These are phyloP conservation scores for Protodeltote pygarga DNA, from an alignment of 2,888 invertebrate genomes.

Conservation along the genomic window DNA sequence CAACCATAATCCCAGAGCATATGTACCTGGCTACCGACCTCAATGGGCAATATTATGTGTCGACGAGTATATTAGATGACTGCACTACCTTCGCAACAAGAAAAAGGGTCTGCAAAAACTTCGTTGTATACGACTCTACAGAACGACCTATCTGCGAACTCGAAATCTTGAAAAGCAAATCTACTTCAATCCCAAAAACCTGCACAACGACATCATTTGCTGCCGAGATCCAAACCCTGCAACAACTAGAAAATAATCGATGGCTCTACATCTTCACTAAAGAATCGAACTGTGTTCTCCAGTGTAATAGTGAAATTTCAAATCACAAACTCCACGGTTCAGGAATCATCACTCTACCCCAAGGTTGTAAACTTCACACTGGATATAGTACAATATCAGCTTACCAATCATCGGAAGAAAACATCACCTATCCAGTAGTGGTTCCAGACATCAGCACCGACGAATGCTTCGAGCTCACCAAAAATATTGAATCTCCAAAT, in stretches of 20 bases:
- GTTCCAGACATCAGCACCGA: conserved; percentile 34
- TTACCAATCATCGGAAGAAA: conserved; percentile 19
- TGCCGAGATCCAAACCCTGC: conserved; percentile 42
- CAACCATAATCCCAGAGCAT: neutral
- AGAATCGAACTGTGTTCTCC: conserved; percentile 23
- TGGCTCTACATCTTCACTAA: conserved; percentile 36
- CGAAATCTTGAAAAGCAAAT: conserved; percentile 16
- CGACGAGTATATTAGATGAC: neutral
- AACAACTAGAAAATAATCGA: conserved; percentile 23
- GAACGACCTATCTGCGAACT: conserved; percentile 38
- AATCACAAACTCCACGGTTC: conserved; percentile 28
- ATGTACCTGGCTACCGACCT: neutral
- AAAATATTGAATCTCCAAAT: neutral
- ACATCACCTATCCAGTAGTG: conserved; percentile 31
- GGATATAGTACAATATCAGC: conserved; percentile 39
- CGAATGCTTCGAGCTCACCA: conserved; percentile 16
- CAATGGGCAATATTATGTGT: neutral
- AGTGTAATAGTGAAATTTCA: conserved; percentile 21
- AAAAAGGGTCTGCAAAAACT: conserved; percentile 32
- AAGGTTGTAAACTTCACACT: conserved; percentile 37
- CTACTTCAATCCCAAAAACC: conserved; percentile 22
- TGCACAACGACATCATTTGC: conserved; percentile 37
- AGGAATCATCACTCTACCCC: conserved; percentile 26
- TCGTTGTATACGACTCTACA: conserved; percentile 35
- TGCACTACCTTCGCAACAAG: conserved; percentile 4